Percentiles rank a stretch among this genome's conserved stretches.
These are phyloP conservation scores for Oithona nana DNA, from an alignment of 2,888 invertebrate species.

Conservation along the genomic window DNA sequence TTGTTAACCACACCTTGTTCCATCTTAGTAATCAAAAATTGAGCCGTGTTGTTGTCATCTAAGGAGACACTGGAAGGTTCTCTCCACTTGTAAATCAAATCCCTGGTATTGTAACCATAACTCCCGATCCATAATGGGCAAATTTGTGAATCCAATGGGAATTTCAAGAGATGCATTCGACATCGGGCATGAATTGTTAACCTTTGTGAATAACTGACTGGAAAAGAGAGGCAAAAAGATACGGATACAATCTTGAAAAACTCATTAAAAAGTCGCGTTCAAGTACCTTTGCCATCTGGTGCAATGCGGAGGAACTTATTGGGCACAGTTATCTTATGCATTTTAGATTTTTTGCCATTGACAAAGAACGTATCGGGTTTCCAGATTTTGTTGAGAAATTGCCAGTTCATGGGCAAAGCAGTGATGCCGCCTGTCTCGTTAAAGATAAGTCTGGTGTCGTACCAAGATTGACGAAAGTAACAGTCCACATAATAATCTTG, in stretches of 20 bases:
- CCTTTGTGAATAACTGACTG: constrained; percentile 23
- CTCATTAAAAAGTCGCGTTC: neutral
- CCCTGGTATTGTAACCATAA: constrained; percentile 37
- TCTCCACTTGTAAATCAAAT: constrained; percentile 38
- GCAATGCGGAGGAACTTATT: constrained; percentile 33
- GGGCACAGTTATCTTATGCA: constrained; percentile 36
- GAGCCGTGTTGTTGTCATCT: constrained; percentile 1
- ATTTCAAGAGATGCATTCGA: constrained; percentile 33
- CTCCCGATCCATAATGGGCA: constrained; percentile 34
- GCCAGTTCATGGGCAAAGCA: constrained; percentile 34
- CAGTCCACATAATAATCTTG: constrained; percentile 30
- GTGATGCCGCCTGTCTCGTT: constrained; percentile 22
- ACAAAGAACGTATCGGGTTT: constrained; percentile 38
- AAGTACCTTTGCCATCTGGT: constrained; percentile 3
- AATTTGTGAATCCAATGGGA: constrained; percentile 34
- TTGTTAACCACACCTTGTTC: neutral
- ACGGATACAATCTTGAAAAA: too few species aligned
- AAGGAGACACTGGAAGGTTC: constrained; percentile 27
- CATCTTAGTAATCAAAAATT: neutral
- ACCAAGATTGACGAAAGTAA: constrained; percentile 34
- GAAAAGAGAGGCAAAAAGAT: too few species aligned
- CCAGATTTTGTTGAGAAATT: constrained; percentile 38
- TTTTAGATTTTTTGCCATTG: constrained; percentile 35
- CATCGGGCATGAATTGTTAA: constrained; percentile 34
- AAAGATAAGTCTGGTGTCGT: constrained; percentile 35